Conservation (phyloP, 2,113 vertebrate genomes). For the Urocolius indicus region DNA sequence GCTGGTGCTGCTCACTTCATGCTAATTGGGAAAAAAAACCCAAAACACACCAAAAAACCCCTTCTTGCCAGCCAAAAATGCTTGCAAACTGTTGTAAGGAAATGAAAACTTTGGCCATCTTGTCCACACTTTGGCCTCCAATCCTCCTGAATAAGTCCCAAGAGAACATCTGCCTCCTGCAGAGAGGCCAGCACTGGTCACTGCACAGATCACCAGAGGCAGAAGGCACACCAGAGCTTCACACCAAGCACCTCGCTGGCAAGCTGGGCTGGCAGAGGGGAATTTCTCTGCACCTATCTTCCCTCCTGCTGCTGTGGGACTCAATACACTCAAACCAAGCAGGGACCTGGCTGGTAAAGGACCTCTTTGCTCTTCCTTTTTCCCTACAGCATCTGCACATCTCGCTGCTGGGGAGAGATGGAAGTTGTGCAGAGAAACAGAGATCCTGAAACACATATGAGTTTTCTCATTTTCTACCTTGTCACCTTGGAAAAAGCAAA, state of each 20-base stretch:
- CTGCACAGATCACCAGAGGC: not conserved
- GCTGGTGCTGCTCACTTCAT: not conserved
- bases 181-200: not conserved
- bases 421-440: not conserved
- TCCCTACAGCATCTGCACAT: not conserved
- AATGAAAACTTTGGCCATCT: not conserved
- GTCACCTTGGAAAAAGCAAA: not conserved
- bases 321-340: fast-evolving
- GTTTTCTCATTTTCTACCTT: conserved; percentile 50
- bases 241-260: not conserved
- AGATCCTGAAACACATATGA: not conserved
- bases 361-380: not conserved
- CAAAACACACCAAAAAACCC: not conserved
- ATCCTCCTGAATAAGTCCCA: not conserved
- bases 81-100: not conserved
- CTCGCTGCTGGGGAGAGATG: not conserved
- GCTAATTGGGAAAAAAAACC: not conserved
- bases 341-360: not conserved
- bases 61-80: not conserved
- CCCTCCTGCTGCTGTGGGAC: not conserved
- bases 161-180: not conserved
- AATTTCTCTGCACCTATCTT: not conserved
- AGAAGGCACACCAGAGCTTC: not conserved
- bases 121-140: not conserved
- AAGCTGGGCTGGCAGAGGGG: not conserved